A percentile compares a stretch with the other conserved stretches of the same genome.
These are phyloP conservation scores for Pterophyllum scalare DNA, from an alignment of 2,113 vertebrate species.

Conservation along the genomic window DNA sequence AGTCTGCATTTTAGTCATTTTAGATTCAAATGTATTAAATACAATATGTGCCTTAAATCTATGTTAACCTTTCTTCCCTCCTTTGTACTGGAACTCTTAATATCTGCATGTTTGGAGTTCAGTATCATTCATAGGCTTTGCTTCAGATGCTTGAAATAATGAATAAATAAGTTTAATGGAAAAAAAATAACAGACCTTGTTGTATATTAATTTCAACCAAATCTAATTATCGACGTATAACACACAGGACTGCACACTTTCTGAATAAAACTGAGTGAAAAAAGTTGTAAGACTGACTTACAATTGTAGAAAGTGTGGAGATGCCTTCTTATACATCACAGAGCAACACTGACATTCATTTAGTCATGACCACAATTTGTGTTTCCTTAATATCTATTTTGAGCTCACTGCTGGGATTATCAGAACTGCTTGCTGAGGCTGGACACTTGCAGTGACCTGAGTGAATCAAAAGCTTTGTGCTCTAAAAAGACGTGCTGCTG, in stretches of 20 bases:
- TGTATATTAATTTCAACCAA: neutral
- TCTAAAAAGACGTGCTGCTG: conserved; percentile 7
- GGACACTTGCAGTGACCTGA: neutral
- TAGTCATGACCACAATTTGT: neutral
- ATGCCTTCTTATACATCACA: neutral
- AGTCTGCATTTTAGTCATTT: conserved; percentile 8
- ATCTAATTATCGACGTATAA: neutral
- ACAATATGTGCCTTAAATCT: conserved; percentile 14
- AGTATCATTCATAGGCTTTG: neutral
- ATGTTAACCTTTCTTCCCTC: neutral
- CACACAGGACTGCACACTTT: neutral
- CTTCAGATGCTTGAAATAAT: conserved; percentile 9
- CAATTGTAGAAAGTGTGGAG: no score
- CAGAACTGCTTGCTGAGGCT: neutral
- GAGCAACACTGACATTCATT: neutral
- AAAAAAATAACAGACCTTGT: neutral
- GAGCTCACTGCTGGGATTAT: neutral
- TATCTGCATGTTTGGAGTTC: conserved; percentile 9
- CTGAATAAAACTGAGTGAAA: neutral
- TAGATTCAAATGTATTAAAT: neutral
- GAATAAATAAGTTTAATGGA: conserved; percentile 48
- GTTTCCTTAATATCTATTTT: neutral
- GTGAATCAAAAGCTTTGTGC: neutral
- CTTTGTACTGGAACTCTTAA: conserved; percentile 33
- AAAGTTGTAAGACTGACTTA: neutral